A percentile compares a stretch with the other conserved stretches of the same genome.
Evolutionary conservation across 1,140 invertebrate genomes (phyloP).

Genomic region (Vollenhovia emeryi): DNA sequence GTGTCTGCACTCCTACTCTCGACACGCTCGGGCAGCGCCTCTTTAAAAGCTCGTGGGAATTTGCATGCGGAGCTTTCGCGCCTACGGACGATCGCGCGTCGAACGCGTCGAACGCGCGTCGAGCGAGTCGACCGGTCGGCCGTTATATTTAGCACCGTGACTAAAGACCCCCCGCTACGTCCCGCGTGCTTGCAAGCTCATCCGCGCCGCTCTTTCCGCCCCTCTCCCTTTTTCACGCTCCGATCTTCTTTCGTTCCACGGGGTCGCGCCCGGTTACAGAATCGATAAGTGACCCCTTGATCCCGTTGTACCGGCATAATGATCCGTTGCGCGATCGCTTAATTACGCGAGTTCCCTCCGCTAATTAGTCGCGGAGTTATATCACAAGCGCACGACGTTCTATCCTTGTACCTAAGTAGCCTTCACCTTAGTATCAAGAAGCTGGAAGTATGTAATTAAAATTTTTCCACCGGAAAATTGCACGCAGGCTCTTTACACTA

Average conservation of each 20-base stretch:
- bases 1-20: constrained; percentile 5
- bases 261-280: constrained; percentile 54
- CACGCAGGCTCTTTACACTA: not conserved
- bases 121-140: constrained; percentile 56
- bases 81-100: constrained; percentile 63
- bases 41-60: constrained; percentile 64
- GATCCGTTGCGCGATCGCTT: constrained; percentile 16
- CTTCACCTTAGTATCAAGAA: not conserved
- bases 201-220: constrained; percentile 50
- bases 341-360: not conserved
- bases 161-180: constrained; percentile 62
- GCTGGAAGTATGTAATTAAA: not conserved
- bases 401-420: not conserved
- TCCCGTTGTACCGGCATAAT: constrained; percentile 14
- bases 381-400: constrained; percentile 3
- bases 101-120: constrained; percentile 60
- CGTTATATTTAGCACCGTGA: constrained; percentile 74
- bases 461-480: not conserved
- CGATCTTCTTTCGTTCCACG: constrained; percentile 59
- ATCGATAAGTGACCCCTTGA: constrained; percentile 30
- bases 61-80: constrained; percentile 65
- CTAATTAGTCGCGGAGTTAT: constrained; percentile 34
- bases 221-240: constrained; percentile 29
- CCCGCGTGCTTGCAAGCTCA: constrained; percentile 65
- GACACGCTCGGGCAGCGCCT: constrained; percentile 48